Evolutionary conservation across 2,888 invertebrate species (phyloP), one percentile per base, ranked within the genome.

Genomic region (Galerucella pusilla): DNA sequence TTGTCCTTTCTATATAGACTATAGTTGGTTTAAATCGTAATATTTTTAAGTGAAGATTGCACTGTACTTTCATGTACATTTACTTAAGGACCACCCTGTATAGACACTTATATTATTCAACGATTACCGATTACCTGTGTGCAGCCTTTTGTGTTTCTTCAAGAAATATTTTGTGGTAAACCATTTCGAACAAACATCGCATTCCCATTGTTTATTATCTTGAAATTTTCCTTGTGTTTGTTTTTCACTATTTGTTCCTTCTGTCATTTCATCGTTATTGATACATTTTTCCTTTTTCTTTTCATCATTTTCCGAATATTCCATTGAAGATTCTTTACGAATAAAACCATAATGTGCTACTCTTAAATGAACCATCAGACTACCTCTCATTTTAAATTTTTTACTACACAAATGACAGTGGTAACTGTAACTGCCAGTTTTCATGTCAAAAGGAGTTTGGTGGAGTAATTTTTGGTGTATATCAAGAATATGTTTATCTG

Each of bases 111-210:
- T 61, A 54, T 12, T 54, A 46, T 70, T 63, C 2, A 63, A 9
- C 7, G 16, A 6, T 16, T 63, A 63, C 20, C 20, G 11, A 25
- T 65, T 83, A 93, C 94, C 94, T 87, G 94, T 94, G 87, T 96
- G 96, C 76, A 96, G 90, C 80, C 96, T 90, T 88, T 95, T 95
- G 86, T 96, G 96, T 87, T 96, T 96, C 88, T 95, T 96, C 80
- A 96, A 88, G 85, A 96, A 96, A 88, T 96, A 96, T 87, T 96
- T 96, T 1, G 96, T 96, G 0, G 96, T 96, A 85, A 96, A 96
- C 87, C 92, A 91, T 89, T 96, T 96, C 73, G 91, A 90, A 86
- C 96, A 96, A 63, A 94, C 92, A 83, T 95, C 94, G 85, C 96
- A 96, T 84, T 94, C 93, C 95, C 95, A 96, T 85, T 94, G 93